These are phyloP conservation scores for Danio kyathit DNA, from an alignment of 2,797 vertebrate species.

Conservation along the genomic window DNA sequence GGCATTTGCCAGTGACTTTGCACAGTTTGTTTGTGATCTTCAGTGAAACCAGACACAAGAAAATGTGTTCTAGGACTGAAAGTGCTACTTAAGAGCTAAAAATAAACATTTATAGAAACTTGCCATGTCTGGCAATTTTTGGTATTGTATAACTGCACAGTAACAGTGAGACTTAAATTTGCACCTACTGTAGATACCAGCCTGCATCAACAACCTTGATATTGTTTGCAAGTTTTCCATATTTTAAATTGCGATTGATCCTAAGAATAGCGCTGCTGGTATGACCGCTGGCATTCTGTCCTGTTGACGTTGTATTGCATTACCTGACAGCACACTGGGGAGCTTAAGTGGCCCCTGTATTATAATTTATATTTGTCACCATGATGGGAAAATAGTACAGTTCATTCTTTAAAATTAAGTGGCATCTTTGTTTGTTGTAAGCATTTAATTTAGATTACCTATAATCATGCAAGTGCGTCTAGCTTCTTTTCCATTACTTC, in stretches of 20 bases:
- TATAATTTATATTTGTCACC: constrained; percentile 9
- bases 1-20: constrained; percentile 12
- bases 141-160: neutral
- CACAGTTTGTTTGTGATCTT: constrained; percentile 18
- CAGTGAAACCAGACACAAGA: neutral
- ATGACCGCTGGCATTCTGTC: constrained; percentile 39
- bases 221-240: constrained; percentile 54
- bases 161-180: constrained; percentile 39
- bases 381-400: constrained; percentile 12
- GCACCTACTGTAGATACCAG: constrained; percentile 29
- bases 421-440: neutral
- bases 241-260: constrained; percentile 41
- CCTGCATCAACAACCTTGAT: constrained; percentile 34
- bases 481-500: neutral
- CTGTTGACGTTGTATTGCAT: constrained; percentile 52
- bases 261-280: constrained; percentile 56
- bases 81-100: neutral
- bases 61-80: constrained; percentile 13
- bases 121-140: constrained; percentile 5
- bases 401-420: constrained; percentile 3
- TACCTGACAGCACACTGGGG: constrained; percentile 39
- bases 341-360: constrained; percentile 27
- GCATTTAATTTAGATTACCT: neutral
- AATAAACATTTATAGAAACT: constrained; percentile 7
- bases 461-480: neutral